Conservation (phyloP, 2,888 invertebrate genomes). For the Smittia sp. region DNA sequence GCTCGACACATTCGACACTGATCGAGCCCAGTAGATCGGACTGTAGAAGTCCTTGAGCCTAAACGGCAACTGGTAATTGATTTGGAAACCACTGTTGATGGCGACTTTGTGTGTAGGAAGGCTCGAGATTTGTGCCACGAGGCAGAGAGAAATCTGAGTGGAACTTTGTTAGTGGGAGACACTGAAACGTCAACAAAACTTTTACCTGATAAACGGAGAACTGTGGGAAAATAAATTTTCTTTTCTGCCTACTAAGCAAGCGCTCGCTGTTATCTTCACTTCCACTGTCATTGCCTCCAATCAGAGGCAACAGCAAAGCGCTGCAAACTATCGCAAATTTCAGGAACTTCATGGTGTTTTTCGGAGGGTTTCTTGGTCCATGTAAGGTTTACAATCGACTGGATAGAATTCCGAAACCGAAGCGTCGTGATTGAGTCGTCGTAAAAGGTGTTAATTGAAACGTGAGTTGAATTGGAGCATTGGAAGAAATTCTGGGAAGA, state of each 20-base stretch:
- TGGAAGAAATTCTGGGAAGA: too few species aligned
- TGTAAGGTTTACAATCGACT: too few species aligned
- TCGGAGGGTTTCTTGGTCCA: too few species aligned
- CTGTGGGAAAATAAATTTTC: constrained; percentile 38
- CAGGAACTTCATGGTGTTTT: background rate
- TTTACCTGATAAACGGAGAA: constrained; percentile 41
- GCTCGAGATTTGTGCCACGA: constrained; percentile 50
- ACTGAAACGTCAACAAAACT: background rate
- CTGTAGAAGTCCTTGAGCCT: constrained; percentile 48
- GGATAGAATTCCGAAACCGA: too few species aligned
- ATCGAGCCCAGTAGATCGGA: constrained; percentile 30
- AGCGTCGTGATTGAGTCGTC: too few species aligned
- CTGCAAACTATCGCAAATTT: background rate
- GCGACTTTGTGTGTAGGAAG: constrained; percentile 48
- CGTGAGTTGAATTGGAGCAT: too few species aligned
- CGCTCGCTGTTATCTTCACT: background rate
- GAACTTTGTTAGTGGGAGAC: background rate
- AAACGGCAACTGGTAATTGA: constrained; percentile 49
- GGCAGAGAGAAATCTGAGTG: constrained; percentile 26
- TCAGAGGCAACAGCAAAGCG: background rate
- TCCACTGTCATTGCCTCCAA: background rate
- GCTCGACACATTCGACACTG: background rate
- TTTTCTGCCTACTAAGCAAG: background rate
- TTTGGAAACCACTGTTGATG: constrained; percentile 52
- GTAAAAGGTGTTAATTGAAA: too few species aligned